Evolutionary conservation across 1,140 invertebrate genomes (phyloP), one percentile per base, ranked within the genome.

Genomic region (Drosophila saltans): DNA sequence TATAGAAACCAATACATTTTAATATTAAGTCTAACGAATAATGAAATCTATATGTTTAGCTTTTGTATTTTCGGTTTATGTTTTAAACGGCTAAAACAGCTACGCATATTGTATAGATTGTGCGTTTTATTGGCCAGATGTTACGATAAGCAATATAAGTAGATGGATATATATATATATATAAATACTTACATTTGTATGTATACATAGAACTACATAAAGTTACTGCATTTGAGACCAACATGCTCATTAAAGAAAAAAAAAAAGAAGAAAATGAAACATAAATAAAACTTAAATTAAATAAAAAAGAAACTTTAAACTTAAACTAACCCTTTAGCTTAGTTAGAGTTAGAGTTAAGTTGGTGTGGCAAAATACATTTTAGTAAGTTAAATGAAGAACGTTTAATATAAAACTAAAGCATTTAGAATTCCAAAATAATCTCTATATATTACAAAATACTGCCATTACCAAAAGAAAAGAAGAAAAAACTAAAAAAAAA

Each of bases 91-190:
- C 45, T 52, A 52, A 52, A 52, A n/a, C 59, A 30, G 40, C 24
- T 62, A 39, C 48, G 30, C 40, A 71, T 71, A 52, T 83, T 88
- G 84, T 88, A 88, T 72, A 88, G 83, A 77, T 75, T 57, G 83
- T 78, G 83, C 77, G 80, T 83, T 52, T 52, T 52, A 52, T 52
- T 80, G 75, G 82, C 77, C 84, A 70, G 57, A 89, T 85, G 85
- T 85, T 89, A 89, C 70, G 73, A 89, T 89, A 89, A 89, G 85
- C 85, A 89, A 89, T 89, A 89, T 72, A 60, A 45, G 67, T 66
- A 85, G 73, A 77, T 72, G 55, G 64, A 73, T 62, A 75, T 68
- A 60, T 67, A 75, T 55, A 48, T 30, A 68, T 24, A 62, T 40
- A 57, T 41, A 64, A 67, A 69, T 26, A 69, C 43, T 65, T 57